Conservation (phyloP, 2,797 vertebrate genomes). For the Gobionotothen gibberifrons region DNA sequence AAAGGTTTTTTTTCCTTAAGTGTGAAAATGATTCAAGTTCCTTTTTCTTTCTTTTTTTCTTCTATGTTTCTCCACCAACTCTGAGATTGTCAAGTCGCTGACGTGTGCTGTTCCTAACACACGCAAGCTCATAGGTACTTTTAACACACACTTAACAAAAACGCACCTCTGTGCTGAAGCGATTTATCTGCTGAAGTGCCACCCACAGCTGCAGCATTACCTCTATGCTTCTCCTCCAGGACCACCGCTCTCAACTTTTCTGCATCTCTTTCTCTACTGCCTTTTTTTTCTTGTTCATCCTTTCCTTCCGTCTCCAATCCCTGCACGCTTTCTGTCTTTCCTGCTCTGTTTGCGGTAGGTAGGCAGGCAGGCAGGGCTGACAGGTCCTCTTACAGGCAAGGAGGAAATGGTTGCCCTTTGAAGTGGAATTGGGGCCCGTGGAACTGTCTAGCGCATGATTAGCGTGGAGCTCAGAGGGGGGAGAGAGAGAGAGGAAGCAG, state of each 20-base stretch:
- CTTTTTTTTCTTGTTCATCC: constrained; percentile 21
- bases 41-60: constrained; percentile 39
- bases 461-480: constrained; percentile 61
- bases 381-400: constrained; percentile 79
- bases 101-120: constrained; percentile 45
- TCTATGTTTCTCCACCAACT: constrained; percentile 37
- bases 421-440: constrained; percentile 83
- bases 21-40: constrained; percentile 61
- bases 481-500: constrained; percentile 38
- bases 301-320: constrained; percentile 37
- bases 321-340: constrained; percentile 24
- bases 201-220: constrained; percentile 56
- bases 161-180: constrained; percentile 47
- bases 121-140: constrained; percentile 48
- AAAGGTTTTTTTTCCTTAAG: constrained; percentile 60
- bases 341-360: constrained; percentile 53
- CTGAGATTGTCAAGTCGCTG: constrained; percentile 63
- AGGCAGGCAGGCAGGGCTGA: constrained; percentile 65
- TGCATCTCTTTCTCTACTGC: constrained; percentile 16
- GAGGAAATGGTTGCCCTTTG: constrained; percentile 82
- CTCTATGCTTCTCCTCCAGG: constrained; percentile 48
- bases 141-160: constrained; percentile 64
- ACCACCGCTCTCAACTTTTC: constrained; percentile 44
- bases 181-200: constrained; percentile 69
- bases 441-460: constrained; percentile 82